Evolutionary conservation across 53 echinoderm and acorn worm species (phyloP).

Genomic region (Hippasteria phrygiana): DNA sequence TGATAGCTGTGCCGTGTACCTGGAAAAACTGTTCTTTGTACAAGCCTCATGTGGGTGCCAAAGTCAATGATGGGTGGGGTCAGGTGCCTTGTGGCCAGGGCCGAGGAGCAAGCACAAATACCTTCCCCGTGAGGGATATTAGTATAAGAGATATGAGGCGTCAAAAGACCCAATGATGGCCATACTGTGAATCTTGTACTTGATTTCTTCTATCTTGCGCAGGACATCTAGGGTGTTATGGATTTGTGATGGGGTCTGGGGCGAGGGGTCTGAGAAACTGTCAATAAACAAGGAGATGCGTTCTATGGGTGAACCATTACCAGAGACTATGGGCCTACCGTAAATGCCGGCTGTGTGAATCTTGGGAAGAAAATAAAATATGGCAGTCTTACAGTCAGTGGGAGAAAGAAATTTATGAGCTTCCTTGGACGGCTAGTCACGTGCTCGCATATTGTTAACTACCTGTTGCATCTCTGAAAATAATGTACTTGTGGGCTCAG

Average conservation of each 20-base stretch:
- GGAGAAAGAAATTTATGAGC: slow-evolving; percentile 19
- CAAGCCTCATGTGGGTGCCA: too few relatives aligned
- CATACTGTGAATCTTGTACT: too few relatives aligned
- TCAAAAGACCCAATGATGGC: not conserved
- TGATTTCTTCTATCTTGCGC: not conserved
- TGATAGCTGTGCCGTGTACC: too few relatives aligned
- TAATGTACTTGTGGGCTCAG: slow-evolving; percentile 20
- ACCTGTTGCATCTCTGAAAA: slow-evolving; percentile 6
- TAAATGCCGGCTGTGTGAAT: slow-evolving; percentile 49
- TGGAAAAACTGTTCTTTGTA: too few relatives aligned
- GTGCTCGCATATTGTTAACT: not conserved
- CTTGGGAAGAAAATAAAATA: slow-evolving; percentile 57
- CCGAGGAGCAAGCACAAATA: not conserved
- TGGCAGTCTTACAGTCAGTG: slow-evolving; percentile 18
- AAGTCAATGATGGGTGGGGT: too few relatives aligned
- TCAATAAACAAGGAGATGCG: slow-evolving; percentile 42
- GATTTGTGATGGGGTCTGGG: slow-evolving; percentile 30
- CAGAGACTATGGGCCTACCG: slow-evolving; percentile 37
- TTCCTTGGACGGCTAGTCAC: not conserved
- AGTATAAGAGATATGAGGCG: not conserved
- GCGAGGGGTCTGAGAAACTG: slow-evolving; percentile 10
- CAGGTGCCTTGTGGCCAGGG: not conserved
- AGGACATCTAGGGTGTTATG: slow-evolving; percentile 56
- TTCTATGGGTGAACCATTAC: slow-evolving; percentile 36
- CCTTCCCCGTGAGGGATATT: not conserved